Conservation (phyloP, 2,797 vertebrate genomes). For the Rhinogobio ventralis region DNA sequence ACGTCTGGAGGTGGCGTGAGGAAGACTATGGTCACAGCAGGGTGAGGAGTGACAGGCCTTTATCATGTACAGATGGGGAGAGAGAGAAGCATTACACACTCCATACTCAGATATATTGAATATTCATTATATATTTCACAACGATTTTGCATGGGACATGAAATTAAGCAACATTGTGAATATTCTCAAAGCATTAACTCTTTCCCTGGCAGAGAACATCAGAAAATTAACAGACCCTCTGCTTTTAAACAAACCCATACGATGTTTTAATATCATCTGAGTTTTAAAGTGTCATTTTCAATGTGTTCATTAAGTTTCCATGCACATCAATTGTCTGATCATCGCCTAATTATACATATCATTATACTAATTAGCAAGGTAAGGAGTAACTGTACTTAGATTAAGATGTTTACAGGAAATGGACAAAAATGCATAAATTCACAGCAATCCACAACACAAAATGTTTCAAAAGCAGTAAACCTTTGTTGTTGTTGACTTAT, state of each 20-base stretch:
- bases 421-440: not conserved
- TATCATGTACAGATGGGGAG: not conserved
- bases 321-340: too few species aligned
- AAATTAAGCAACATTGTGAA: not conserved
- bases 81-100: not conserved
- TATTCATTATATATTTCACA: not conserved
- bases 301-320: not conserved
- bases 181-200: not conserved
- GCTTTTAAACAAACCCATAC: too few species aligned
- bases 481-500: too few species aligned
- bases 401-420: not conserved
- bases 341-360: not conserved
- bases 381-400: not conserved
- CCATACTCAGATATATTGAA: not conserved
- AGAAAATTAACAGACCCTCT: too few species aligned
- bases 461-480: not conserved
- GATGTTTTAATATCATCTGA: not conserved
- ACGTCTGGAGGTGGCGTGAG: not conserved
- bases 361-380: not conserved
- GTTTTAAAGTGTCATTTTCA: not conserved
- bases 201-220: too few species aligned
- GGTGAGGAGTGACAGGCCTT: not conserved
- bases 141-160: conserved; percentile 3
- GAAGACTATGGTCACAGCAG: conserved; percentile 17
- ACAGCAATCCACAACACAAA: too few species aligned